A percentile compares a stretch with the other conserved stretches of the same genome.
phyloP scores from a whole-genome alignment of 2,888 invertebrate species.

The Asteroscopus sphinx region DNA sequence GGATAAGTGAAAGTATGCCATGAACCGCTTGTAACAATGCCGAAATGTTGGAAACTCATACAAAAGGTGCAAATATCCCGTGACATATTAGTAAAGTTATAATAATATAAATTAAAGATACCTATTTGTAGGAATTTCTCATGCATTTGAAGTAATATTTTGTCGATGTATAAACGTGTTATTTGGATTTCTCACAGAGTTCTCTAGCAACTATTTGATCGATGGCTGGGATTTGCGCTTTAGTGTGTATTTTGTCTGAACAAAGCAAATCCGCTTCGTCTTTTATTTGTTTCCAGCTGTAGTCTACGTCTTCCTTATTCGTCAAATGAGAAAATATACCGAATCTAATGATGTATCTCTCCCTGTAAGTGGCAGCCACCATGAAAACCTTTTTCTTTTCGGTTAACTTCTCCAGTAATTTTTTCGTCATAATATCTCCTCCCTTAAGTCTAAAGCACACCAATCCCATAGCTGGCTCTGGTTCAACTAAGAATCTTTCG shows the following conservation, averaged over 20 bases:
- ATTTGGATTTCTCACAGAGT: conserved; percentile 81
- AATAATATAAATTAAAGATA: too few relatives aligned
- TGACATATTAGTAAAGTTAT: too few relatives aligned
- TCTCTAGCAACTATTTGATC: conserved; percentile 73
- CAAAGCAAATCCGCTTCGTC: conserved; percentile 85
- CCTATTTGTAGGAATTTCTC: conserved; percentile 34
- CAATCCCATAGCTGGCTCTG: conserved; percentile 93
- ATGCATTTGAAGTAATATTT: conserved; percentile 4
- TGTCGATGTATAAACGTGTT: conserved; percentile 30
- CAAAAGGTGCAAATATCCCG: too few relatives aligned
- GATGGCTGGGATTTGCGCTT: conserved; percentile 74
- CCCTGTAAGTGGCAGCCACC: conserved; percentile 93
- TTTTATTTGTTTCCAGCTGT: conserved; percentile 92
- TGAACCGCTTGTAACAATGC: too few relatives aligned
- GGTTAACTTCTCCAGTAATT: conserved; percentile 93
- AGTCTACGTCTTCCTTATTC: conserved; percentile 92
- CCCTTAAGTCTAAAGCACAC: conserved; percentile 97
- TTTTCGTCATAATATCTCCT: conserved; percentile 92
- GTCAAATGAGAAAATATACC: conserved; percentile 94
- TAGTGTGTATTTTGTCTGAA: conserved; percentile 68
- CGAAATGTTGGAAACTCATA: too few relatives aligned
- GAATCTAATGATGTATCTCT: conserved; percentile 93
- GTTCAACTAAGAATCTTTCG: conserved; percentile 94
- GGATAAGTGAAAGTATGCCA: too few relatives aligned
- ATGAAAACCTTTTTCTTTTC: conserved; percentile 94